phyloP scores from a whole-genome alignment of 2,888 invertebrate genomes.

The Loripinus fragilis region DNA sequence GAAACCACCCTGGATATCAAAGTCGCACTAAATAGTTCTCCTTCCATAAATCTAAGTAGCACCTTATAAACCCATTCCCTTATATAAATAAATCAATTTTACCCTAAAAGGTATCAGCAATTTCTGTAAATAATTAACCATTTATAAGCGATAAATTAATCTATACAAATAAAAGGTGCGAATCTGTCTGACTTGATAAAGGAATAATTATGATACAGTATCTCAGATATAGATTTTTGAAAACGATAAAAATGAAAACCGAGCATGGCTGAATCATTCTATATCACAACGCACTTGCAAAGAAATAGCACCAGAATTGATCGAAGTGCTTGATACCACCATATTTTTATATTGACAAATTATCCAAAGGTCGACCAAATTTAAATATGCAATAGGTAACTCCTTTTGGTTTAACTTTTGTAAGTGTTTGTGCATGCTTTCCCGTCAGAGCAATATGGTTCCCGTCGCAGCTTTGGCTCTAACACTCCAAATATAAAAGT shows the following conservation, averaged over 20 bases:
- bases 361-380: neutral
- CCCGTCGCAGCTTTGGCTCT: too few relatives aligned
- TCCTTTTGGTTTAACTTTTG: slow-evolving; percentile 1
- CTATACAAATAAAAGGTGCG: slow-evolving; percentile 49
- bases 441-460: too few relatives aligned
- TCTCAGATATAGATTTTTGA: slow-evolving; percentile 10
- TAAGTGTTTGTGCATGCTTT: too few relatives aligned
- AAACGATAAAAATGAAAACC: slow-evolving; percentile 6
- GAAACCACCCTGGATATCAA: neutral
- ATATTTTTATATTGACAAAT: neutral
- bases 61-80: slow-evolving; percentile 19
- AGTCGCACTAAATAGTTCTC: neutral
- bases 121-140: slow-evolving; percentile 38
- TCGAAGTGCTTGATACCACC: neutral
- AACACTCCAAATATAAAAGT: too few relatives aligned
- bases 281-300: neutral
- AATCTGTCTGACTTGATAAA: slow-evolving; percentile 47
- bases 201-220: slow-evolving; percentile 46
- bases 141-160: slow-evolving; percentile 52
- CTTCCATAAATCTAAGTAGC: slow-evolving; percentile 9
- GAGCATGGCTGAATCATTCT: slow-evolving; percentile 4
- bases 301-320: neutral
- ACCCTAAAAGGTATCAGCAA: slow-evolving; percentile 43
- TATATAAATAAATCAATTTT: slow-evolving; percentile 48
- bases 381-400: slow-evolving; percentile 9